Evolutionary conservation across 2,888 invertebrate species (phyloP).

Genomic region (Papilio protenor): DNA sequence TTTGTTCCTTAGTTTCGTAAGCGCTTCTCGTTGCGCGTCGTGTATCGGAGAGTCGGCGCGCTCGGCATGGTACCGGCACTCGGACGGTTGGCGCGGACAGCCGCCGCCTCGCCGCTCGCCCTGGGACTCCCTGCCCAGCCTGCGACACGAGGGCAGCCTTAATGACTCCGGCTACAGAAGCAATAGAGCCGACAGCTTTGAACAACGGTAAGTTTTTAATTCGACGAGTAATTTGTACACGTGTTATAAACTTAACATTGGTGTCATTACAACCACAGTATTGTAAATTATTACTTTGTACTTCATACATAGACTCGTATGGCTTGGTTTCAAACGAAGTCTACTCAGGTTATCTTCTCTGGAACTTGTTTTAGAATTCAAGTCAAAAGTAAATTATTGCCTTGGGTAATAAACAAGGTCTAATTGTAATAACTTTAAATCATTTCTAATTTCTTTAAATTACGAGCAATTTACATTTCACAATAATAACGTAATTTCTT

Average conservation of each 20-base stretch:
- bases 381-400: slow-evolving; percentile 6
- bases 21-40: slow-evolving; percentile 90
- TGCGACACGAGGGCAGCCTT: slow-evolving; percentile 93
- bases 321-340: background rate
- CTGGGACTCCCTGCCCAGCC: slow-evolving; percentile 94
- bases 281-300: background rate
- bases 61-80: slow-evolving; percentile 95
- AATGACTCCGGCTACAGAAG: slow-evolving; percentile 95
- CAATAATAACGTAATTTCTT: slow-evolving; percentile 2
- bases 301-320: background rate
- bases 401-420: background rate
- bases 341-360: background rate
- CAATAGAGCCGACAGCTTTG: slow-evolving; percentile 93
- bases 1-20: slow-evolving; percentile 74
- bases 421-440: background rate
- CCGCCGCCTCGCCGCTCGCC: slow-evolving; percentile 89
- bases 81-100: slow-evolving; percentile 91
- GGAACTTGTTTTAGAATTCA: slow-evolving; percentile 1
- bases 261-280: background rate
- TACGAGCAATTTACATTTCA: background rate
- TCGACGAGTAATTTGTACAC: too few relatives aligned
- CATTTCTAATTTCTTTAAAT: background rate
- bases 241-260: too few relatives aligned
- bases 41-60: slow-evolving; percentile 96
- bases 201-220: slow-evolving; percentile 87